A percentile compares a stretch with the other conserved stretches of the same genome.
Conservation (phyloP, 1,140 invertebrate genomes). For the Amphibalanus amphitrite region DNA sequence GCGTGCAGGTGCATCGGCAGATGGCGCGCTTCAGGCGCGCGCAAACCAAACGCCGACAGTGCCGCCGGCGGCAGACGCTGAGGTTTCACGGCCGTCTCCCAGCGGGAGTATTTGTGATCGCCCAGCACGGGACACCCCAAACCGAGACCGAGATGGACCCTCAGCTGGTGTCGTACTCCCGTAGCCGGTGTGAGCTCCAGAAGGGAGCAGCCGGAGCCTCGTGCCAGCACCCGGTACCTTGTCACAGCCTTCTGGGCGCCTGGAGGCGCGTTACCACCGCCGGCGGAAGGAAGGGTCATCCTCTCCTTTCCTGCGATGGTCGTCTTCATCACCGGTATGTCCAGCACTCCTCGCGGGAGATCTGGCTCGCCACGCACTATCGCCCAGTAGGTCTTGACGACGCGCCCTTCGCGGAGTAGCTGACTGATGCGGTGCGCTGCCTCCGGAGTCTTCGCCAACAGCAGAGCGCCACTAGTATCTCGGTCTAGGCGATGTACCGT, state of each 20-base stretch:
- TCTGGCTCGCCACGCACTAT: constrained; percentile 33
- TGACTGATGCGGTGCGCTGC: constrained; percentile 25
- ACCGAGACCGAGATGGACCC: constrained; percentile 36
- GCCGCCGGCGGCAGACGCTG: background rate
- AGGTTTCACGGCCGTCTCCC: constrained; percentile 31
- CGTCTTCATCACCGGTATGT: constrained; percentile 33
- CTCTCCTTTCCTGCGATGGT: constrained; percentile 21
- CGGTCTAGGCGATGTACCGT: constrained; percentile 35
- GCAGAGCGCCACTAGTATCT: constrained; percentile 31
- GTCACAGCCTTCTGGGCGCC: constrained; percentile 13
- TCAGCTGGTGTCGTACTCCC: constrained; percentile 37
- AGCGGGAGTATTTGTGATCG: constrained; percentile 41
- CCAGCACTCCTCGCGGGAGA: constrained; percentile 28
- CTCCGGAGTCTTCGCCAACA: constrained; percentile 25
- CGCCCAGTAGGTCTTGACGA: constrained; percentile 33
- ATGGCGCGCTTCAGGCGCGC: background rate
- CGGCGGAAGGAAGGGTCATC: constrained; percentile 20
- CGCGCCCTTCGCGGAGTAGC: constrained; percentile 28
- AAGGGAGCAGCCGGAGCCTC: constrained; percentile 23
- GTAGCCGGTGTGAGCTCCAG: constrained; percentile 31
- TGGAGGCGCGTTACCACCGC: constrained; percentile 4
- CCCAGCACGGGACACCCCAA: constrained; percentile 37
- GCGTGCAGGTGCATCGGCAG: background rate
- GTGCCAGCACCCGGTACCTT: constrained; percentile 22
- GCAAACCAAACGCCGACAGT: background rate